These are phyloP conservation scores for Chloroceryle aenea DNA, from an alignment of 2,113 vertebrate species.

Conservation along the genomic window DNA sequence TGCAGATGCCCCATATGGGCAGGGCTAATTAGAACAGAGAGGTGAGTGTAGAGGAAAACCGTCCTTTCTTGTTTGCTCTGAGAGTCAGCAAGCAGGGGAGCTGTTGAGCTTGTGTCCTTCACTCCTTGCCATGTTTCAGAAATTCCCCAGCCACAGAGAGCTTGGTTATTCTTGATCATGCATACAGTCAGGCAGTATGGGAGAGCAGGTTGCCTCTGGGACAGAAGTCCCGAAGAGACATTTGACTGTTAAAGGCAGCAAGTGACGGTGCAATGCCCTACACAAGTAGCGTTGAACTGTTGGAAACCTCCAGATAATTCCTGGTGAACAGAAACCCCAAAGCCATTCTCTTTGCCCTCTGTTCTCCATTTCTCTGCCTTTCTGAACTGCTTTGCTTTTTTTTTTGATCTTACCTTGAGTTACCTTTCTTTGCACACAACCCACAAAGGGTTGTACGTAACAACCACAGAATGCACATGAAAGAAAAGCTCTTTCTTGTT, in stretches of 20 bases:
- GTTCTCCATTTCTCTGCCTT: background rate
- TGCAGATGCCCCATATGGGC: background rate
- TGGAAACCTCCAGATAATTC: background rate
- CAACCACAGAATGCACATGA: background rate
- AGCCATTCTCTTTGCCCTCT: background rate
- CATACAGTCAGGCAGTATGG: fast-evolving
- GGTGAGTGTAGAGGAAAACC: background rate
- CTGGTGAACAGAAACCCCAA: background rate
- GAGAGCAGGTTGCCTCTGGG: background rate
- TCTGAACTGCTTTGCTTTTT: background rate
- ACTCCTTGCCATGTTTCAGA: background rate
- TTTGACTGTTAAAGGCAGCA: background rate
- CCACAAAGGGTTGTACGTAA: background rate
- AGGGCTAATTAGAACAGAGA: background rate
- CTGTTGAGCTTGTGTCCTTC: fast-evolving
- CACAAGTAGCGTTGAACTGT: background rate
- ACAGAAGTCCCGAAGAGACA: background rate
- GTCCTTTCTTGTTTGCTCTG: fast-evolving
- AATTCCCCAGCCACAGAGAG: background rate
- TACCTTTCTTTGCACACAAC: background rate
- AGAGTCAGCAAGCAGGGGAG: background rate
- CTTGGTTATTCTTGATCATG: background rate
- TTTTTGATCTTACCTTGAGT: background rate
- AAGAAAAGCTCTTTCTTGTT: background rate
- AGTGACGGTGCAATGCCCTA: background rate